Conservation (phyloP, 2,888 invertebrate genomes). For the Apamea crenata region DNA sequence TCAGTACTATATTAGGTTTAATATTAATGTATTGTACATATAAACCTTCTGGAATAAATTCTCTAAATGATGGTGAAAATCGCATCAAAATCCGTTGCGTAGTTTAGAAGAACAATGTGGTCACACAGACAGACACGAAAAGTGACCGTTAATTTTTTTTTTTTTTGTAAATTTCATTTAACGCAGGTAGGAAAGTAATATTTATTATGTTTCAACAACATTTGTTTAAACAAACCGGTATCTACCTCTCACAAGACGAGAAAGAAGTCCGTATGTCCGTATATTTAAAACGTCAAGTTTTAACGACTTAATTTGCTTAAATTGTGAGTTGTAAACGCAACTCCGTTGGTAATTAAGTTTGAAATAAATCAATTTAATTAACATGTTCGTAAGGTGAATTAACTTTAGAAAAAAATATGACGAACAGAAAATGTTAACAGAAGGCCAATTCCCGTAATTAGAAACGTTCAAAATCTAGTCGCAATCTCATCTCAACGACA, state of each 20-base stretch:
- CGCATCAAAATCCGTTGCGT: neutral
- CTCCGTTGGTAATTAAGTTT: constrained; percentile 28
- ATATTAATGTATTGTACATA: neutral
- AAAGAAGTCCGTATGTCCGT: constrained; percentile 10
- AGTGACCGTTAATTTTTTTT: neutral
- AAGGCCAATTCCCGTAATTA: too few species aligned
- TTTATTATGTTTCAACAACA: constrained; percentile 3
- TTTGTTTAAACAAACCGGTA: constrained; percentile 14
- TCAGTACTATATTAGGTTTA: neutral
- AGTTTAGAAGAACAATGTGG: neutral
- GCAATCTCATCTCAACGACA: neutral
- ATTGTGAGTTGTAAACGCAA: constrained; percentile 26
- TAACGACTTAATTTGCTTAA: constrained; percentile 47
- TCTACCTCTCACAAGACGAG: neutral
- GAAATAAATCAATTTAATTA: constrained; percentile 31
- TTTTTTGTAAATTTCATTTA: neutral
- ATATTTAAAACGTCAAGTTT: constrained; percentile 44
- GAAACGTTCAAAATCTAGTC: neutral
- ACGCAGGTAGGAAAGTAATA: neutral
- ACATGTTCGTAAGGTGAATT: neutral
- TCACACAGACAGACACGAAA: neutral
- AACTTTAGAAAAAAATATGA: neutral
- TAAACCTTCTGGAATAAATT: neutral
- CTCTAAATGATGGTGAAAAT: neutral
- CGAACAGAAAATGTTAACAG: neutral